Evolutionary conservation across 2,113 vertebrate genomes (phyloP), one percentile per base, ranked within the genome.

Genomic region (Pluvialis apricaria): DNA sequence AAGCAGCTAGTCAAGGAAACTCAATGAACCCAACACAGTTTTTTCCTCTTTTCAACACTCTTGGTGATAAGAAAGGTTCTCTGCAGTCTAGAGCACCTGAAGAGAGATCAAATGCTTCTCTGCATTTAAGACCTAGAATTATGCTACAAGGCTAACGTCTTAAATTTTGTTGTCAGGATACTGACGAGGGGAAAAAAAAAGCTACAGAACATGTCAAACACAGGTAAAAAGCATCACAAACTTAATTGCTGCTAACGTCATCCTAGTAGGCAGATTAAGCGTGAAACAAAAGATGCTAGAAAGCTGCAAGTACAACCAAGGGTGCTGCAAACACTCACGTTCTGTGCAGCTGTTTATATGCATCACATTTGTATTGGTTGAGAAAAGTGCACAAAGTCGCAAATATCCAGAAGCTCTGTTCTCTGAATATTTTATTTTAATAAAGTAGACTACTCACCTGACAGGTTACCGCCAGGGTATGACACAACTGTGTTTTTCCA

Each of bases 401-500:
- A 57, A 73, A 45, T 4, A 31, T 2, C 47, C 40, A 5, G 22
- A 19, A 28, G 26, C 47, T 32, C 47, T 3, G 47, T 4, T 15
- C 22, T 12, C 32, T 8, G 40, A 34, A 28, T 3, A 13, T 2
- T 31, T 20, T 15, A 44, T 0, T 72, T 18, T 1, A 32, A 25
- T 4, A 5, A 90, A n/a, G 47, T 1, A 9, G 34, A 10, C 1
- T 55, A 66, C 98, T 91, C 96, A 99, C 99, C 98, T 99, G 99
- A 93, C 99, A 99, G 36, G 99, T 99, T 31, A 99, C 99, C 6
- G 99, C 99, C 24, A 99, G 94, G 0, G 99, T 99, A 95, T 99
- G 99, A 96, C 99, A 99, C 89, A 99, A 97, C 97, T 99, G 99
- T 1, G 99, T 99, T 93, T 99, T 99, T 31, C 99, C 99, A 4